phyloP scores from a whole-genome alignment of 2,113 vertebrate species.

The Ciconia boyciana region DNA sequence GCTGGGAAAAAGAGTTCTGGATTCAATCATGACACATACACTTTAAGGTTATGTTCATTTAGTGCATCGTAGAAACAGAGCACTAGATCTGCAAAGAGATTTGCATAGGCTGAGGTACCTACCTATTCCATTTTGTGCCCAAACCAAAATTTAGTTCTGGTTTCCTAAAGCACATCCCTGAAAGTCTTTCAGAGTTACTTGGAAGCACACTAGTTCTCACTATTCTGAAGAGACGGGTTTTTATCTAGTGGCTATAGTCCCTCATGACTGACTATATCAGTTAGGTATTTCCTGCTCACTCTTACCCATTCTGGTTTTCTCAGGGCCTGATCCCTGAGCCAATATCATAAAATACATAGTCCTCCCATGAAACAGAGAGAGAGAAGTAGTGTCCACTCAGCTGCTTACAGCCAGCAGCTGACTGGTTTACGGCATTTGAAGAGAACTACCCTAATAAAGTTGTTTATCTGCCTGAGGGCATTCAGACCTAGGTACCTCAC shows the following conservation, averaged over 20 bases:
- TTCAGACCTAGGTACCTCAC: not conserved
- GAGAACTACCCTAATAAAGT: not conserved
- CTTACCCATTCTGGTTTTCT: not conserved
- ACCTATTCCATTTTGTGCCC: not conserved
- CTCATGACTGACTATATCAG: not conserved
- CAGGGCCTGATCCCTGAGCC: not conserved
- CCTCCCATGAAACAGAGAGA: not conserved
- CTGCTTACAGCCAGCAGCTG: not conserved
- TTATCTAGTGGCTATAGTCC: not conserved
- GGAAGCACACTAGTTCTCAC: not conserved
- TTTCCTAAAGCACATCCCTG: not conserved
- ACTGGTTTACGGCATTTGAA: not conserved
- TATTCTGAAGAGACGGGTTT: rapidly evolving
- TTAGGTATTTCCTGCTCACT: not conserved
- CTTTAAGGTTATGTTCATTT: not conserved
- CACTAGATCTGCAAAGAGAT: not conserved
- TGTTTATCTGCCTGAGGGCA: not conserved
- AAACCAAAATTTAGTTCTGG: not conserved
- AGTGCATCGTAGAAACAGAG: not conserved
- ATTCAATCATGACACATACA: not conserved
- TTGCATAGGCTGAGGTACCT: not conserved
- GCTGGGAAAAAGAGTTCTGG: not conserved
- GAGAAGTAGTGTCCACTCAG: not conserved
- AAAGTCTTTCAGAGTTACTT: not conserved
- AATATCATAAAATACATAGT: not conserved